Conservation (phyloP, 2,797 vertebrate genomes). For the Anabas testudineus region DNA sequence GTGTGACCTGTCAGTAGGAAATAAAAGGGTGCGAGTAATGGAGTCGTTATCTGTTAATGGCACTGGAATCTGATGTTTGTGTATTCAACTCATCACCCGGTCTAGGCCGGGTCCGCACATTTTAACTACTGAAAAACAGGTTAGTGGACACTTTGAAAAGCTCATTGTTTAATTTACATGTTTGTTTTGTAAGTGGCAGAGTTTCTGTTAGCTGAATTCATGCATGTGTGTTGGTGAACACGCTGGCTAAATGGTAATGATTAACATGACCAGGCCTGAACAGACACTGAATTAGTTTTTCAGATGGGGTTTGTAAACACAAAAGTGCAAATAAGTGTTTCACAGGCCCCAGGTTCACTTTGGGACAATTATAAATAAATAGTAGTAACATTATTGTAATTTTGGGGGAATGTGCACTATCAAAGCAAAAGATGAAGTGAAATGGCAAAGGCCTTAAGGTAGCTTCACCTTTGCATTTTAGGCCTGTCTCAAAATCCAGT, state of each 20-base stretch:
- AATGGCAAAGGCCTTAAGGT: not conserved
- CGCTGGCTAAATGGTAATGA: not conserved
- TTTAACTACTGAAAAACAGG: not conserved
- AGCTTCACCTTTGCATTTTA: not conserved
- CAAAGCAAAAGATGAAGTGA: not conserved
- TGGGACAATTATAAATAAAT: not conserved
- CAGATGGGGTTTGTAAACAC: not conserved
- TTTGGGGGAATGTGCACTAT: too few relatives aligned
- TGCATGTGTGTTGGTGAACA: constrained; percentile 1
- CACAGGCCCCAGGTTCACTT: not conserved
- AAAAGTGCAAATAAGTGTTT: constrained; percentile 18
- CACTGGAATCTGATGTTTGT: not conserved
- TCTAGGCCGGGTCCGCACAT: not conserved
- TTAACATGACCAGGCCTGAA: constrained; percentile 35
- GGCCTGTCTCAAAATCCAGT: not conserved
- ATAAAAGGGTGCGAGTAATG: not conserved
- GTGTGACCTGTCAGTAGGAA: not conserved
- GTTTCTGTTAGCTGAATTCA: not conserved
- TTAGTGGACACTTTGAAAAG: not conserved
- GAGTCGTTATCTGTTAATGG: not conserved
- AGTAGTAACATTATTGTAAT: not conserved
- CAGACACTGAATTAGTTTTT: constrained; percentile 20
- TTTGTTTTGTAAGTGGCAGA: constrained; percentile 15
- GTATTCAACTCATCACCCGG: not conserved
- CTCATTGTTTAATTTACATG: constrained; percentile 8